phyloP scores from a whole-genome alignment of 37 sponge, comb jelly and placozoan genomes.

The Eunapius fragilis region DNA sequence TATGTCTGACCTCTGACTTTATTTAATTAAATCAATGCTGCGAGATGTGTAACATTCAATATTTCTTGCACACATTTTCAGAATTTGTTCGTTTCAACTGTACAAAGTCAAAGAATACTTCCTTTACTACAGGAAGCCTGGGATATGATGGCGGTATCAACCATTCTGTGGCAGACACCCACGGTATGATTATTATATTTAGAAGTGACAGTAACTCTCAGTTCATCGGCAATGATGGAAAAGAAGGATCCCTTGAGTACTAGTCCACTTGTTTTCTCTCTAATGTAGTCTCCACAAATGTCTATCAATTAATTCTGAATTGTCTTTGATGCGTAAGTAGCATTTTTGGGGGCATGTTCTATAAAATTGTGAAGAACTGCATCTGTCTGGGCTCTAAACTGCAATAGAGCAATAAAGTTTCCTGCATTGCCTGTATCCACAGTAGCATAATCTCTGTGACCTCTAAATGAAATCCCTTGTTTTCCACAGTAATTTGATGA shows the following conservation, averaged over 20 bases:
- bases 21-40: too few species aligned
- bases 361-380: conserved; percentile 28
- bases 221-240: conserved; percentile 69
- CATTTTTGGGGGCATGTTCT: conserved; percentile 50
- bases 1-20: too few species aligned
- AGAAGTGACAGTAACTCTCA: conserved; percentile 36
- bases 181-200: conserved; percentile 21
- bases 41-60: too few species aligned
- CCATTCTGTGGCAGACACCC: too few species aligned
- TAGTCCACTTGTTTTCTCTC: not conserved
- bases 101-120: too few species aligned
- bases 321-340: conserved; percentile 68
- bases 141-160: too few species aligned
- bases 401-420: conserved; percentile 50
- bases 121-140: too few species aligned
- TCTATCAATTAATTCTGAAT: conserved; percentile 65
- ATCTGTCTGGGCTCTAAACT: conserved; percentile 51
- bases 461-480: too few species aligned
- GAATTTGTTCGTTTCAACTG: too few species aligned
- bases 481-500: too few species aligned
- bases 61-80: too few species aligned
- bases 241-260: conserved; percentile 25
- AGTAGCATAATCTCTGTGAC: too few species aligned
- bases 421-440: not conserved
- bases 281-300: conserved; percentile 25